Percentiles rank a stretch among this genome's conserved stretches.
phyloP scores from a whole-genome alignment of 1,140 invertebrate species.

The Sipha flava region DNA sequence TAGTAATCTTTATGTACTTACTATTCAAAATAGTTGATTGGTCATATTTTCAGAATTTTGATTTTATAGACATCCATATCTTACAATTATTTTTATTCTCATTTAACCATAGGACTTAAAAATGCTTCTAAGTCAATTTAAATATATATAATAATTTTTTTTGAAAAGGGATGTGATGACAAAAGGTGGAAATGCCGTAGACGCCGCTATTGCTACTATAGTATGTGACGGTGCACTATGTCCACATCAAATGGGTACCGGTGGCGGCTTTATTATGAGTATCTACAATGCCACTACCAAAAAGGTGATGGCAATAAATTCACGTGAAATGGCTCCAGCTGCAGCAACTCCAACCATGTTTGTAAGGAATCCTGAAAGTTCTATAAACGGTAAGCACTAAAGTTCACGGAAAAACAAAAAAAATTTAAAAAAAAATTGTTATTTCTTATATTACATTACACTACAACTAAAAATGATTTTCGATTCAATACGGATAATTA shows the following conservation, averaged over 20 bases:
- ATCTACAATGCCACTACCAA: slow-evolving; percentile 55
- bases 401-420: too few species aligned
- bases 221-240: slow-evolving; percentile 76
- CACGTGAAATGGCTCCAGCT: slow-evolving; percentile 60
- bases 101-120: not conserved
- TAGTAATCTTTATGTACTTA: too few species aligned
- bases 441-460: too few species aligned
- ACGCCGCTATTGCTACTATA: slow-evolving; percentile 69
- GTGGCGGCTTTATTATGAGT: slow-evolving; percentile 72
- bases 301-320: slow-evolving; percentile 50
- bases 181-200: slow-evolving; percentile 66
- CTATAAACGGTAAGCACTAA: slow-evolving; percentile 46
- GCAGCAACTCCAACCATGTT: slow-evolving; percentile 55
- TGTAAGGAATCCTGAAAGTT: slow-evolving; percentile 46
- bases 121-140: not conserved
- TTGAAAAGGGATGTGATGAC: slow-evolving; percentile 51
- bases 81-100: too few species aligned
- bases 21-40: too few species aligned
- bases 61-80: too few species aligned
- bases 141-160: slow-evolving; percentile 33
- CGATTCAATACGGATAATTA: too few species aligned
- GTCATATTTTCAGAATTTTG: too few species aligned
- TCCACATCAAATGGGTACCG: slow-evolving; percentile 69
- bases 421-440: too few species aligned
- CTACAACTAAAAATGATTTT: too few species aligned